Conservation (phyloP, 2,113 vertebrate genomes). For the Oriolus oriolus region DNA sequence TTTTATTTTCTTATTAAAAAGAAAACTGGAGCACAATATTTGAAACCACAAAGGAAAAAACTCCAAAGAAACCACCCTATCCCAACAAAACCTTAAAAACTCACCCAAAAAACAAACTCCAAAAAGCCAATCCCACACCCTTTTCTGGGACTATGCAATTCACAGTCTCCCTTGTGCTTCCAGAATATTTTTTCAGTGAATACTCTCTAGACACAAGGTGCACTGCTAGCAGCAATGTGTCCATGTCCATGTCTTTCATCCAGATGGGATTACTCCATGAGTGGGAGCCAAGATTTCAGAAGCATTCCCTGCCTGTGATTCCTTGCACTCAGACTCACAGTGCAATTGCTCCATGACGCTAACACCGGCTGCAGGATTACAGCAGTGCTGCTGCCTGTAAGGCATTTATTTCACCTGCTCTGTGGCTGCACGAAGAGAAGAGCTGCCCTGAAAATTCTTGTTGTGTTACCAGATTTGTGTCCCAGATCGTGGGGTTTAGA, state of each 20-base stretch:
- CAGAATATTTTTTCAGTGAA: neutral
- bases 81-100: neutral
- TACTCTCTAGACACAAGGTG: neutral
- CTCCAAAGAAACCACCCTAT: accelerated
- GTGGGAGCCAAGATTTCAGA: neutral
- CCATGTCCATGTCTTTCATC: neutral
- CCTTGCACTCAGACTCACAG: neutral
- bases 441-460: neutral
- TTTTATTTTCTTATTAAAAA: neutral
- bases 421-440: neutral
- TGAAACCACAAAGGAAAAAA: neutral
- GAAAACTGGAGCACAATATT: neutral
- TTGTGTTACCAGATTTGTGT: neutral
- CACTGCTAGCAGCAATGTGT: neutral
- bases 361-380: neutral
- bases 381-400: neutral
- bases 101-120: too few relatives aligned
- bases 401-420: neutral
- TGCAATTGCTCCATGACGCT: neutral
- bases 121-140: neutral
- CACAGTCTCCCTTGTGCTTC: neutral
- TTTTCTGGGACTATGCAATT: neutral
- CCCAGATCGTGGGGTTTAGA: neutral
- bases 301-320: neutral
- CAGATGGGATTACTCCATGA: too few relatives aligned